Evolutionary conservation across 2,113 vertebrate genomes (phyloP).

Genomic region (Alexandromys fortis): DNA sequence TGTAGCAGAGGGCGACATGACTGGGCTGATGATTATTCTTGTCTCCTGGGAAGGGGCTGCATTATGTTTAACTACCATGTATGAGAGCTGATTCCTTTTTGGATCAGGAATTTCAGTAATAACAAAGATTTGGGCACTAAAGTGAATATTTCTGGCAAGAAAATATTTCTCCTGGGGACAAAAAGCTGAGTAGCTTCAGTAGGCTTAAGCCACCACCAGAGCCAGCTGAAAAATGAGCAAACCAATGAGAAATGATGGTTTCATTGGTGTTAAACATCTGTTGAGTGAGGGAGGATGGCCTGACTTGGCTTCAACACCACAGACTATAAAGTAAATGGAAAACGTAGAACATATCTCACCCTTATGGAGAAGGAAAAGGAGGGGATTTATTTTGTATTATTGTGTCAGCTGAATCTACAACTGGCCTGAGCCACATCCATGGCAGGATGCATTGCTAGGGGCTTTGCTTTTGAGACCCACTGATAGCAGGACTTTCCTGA

Average conservation of each 20-base stretch:
- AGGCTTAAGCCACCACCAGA: neutral
- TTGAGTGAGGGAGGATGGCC: neutral
- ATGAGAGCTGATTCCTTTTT: constrained; percentile 17
- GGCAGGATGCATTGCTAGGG: neutral
- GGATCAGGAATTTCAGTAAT: neutral
- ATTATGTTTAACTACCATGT: neutral
- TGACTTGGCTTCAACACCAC: neutral
- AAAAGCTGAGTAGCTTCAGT: neutral
- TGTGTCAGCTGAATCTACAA: neutral
- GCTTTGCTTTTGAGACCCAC: neutral
- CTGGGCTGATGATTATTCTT: neutral
- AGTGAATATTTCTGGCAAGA: neutral
- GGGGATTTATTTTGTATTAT: neutral
- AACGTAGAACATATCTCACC: neutral
- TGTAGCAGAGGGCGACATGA: neutral
- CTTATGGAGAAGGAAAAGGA: neutral
- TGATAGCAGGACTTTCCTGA: neutral
- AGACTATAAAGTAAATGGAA: neutral
- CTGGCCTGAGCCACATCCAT: neutral
- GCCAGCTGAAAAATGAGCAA: neutral
- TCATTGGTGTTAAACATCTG: neutral
- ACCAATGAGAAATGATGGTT: neutral
- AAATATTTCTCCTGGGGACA: neutral
- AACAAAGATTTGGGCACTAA: neutral
- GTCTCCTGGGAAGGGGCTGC: accelerated